Conservation (phyloP, 2,797 vertebrate genomes). For the Chelon auratus region DNA sequence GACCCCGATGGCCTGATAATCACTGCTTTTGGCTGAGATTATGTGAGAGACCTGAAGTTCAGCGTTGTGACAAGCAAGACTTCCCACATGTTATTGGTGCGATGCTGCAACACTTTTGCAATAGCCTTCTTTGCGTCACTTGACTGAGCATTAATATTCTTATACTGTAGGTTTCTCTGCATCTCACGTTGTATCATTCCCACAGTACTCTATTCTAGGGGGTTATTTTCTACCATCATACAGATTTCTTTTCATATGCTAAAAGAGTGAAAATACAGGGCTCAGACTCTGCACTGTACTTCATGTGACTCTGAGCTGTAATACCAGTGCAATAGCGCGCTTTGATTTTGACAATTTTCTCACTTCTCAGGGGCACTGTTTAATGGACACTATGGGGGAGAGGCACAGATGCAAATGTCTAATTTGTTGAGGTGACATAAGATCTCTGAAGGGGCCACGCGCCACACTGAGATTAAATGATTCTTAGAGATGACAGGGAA, state of each 20-base stretch:
- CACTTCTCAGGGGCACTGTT: conserved; percentile 39
- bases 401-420: conserved; percentile 69
- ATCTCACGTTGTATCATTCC: conserved; percentile 1
- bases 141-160: neutral
- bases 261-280: neutral
- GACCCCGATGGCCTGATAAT: conserved; percentile 38
- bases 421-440: conserved; percentile 73
- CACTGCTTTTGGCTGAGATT: conserved; percentile 44
- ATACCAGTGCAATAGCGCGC: conserved; percentile 41
- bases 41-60: conserved; percentile 18
- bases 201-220: neutral
- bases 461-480: conserved; percentile 77
- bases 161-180: neutral
- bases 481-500: conserved; percentile 64
- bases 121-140: neutral
- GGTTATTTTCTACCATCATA: conserved; percentile 9
- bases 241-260: conserved; percentile 17
- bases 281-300: conserved; percentile 25
- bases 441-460: conserved; percentile 74
- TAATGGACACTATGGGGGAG: conserved; percentile 46
- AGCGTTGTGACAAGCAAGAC: conserved; percentile 15
- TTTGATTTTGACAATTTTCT: conserved; percentile 38
- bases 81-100: conserved; percentile 1
- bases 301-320: conserved; percentile 31
- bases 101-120: conserved; percentile 6